A percentile compares a stretch with the other conserved stretches of the same genome.
Evolutionary conservation across 2,888 invertebrate species (phyloP).

Genomic region (Tinea trinotella): DNA sequence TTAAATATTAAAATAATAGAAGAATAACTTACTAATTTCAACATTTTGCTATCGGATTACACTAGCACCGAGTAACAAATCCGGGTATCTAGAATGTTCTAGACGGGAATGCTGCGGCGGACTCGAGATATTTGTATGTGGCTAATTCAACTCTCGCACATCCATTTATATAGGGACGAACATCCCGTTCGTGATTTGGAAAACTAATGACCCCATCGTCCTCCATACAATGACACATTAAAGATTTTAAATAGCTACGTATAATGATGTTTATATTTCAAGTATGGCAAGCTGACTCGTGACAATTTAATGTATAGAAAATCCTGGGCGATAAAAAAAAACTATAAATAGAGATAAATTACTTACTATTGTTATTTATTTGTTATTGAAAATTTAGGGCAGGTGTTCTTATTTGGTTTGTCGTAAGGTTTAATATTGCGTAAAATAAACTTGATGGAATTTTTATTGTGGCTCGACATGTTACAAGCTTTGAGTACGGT

Average conservation of each 20-base stretch:
- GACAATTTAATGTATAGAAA: slow-evolving; percentile 25
- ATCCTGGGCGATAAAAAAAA: neutral
- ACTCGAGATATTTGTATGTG: neutral
- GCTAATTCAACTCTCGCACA: neutral
- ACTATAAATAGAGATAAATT: neutral
- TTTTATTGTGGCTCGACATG: too few relatives aligned
- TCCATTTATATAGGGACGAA: slow-evolving; percentile 8
- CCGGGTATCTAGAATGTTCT: slow-evolving; percentile 39
- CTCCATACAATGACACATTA: slow-evolving; percentile 65
- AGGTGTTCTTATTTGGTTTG: too few relatives aligned
- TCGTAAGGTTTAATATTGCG: too few relatives aligned
- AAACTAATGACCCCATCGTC: slow-evolving; percentile 45
- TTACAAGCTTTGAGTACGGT: too few relatives aligned
- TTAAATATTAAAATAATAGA: too few relatives aligned
- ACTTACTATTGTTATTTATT: neutral
- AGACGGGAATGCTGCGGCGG: slow-evolving; percentile 44
- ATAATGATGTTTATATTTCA: slow-evolving; percentile 33
- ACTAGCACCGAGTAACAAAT: slow-evolving; percentile 32
- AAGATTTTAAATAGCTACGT: slow-evolving; percentile 42
- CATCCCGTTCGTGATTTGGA: slow-evolving; percentile 56
- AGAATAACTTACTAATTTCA: slow-evolving; percentile 48
- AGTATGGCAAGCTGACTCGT: slow-evolving; percentile 49
- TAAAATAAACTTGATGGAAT: too few relatives aligned
- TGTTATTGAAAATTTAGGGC: too few relatives aligned
- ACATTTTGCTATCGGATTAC: slow-evolving; percentile 35